Conservation (phyloP, 2,888 invertebrate genomes). For the Zootermopsis nevadensis region DNA sequence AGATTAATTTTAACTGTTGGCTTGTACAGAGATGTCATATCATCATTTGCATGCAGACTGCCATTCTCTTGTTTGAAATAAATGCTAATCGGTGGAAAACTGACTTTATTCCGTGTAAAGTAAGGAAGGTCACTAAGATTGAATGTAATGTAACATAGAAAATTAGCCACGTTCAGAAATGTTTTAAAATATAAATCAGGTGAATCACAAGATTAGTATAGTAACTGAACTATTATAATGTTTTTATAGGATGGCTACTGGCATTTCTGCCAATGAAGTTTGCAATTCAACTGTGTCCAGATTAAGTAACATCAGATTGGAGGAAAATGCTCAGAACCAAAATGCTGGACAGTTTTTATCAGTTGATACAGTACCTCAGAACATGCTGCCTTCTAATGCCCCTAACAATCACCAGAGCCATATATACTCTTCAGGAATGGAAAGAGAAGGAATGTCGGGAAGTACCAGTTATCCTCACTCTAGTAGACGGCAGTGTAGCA, state of each 20-base stretch:
- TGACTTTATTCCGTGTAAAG: too few species aligned
- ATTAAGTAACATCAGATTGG: slow-evolving; percentile 41
- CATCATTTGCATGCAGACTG: too few species aligned
- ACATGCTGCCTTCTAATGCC: slow-evolving; percentile 66
- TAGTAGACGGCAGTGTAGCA: slow-evolving; percentile 14
- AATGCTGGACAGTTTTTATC: slow-evolving; percentile 2
- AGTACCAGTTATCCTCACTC: background rate
- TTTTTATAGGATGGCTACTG: slow-evolving; percentile 30
- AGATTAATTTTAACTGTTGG: too few species aligned
- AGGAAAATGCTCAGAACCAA: slow-evolving; percentile 32
- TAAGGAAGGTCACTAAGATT: too few species aligned
- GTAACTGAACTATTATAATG: background rate
- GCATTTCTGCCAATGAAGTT: slow-evolving; percentile 25
- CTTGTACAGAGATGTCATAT: too few species aligned
- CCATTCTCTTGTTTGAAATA: too few species aligned
- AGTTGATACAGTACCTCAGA: slow-evolving; percentile 61
- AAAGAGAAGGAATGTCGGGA: slow-evolving; percentile 9
- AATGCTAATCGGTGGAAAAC: too few species aligned
- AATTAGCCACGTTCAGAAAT: too few species aligned
- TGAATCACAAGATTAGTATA: too few species aligned
- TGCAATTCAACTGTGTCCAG: slow-evolving; percentile 17
- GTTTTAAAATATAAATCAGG: too few species aligned
- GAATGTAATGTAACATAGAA: too few species aligned
- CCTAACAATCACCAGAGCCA: slow-evolving; percentile 46
- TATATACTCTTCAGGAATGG: slow-evolving; percentile 21